Base-by-base conservation (phyloP, 1,140 invertebrate species). In the Drosophila pruinosa region DNA sequence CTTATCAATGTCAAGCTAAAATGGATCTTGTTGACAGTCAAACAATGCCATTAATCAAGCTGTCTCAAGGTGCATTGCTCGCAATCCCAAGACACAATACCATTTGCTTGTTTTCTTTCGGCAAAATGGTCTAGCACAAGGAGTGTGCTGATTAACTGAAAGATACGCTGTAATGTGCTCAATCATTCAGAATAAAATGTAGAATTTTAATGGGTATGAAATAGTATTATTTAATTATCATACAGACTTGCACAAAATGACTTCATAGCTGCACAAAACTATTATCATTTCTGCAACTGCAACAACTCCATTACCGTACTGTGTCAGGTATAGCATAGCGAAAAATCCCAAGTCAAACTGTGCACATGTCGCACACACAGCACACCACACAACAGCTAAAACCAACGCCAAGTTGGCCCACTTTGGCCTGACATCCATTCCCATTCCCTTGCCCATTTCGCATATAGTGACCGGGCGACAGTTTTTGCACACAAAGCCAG, bases 1-100 rank as follows among this genome's bases (percentile, higher is more conserved):
- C 64, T 69, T 80, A 82, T 81, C 78, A 81, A 82, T 81, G 78
- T 74, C 78, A 75, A 36, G 12, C 64, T 47, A 50, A 83, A 80
- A 85, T 85, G 72, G 80, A 83, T 85, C 81, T 71, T 63, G 81
- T 75, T 86, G 80, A 85, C 80, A 86, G 76, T 43, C 63, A 72
- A 81, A 81, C 73, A 88, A 62, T 67, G 82, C 70, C 81, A 86
- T 86, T 86, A 86, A 86, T 86, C 81, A 86, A 77, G 69, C 52
- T 65, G 65, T 72, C 81, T 81, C 65, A 77, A 86, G 81, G 81
- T 85, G 75, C 79, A 75, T 58, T 41, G 22, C 26, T 45, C 17
- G 31, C 15, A 36, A 14, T 26, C 59, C 67, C 67, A 63, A 39
- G 67, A 56, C 39, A 67, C 7, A 4, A 7, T 14, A 26, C 39